These are phyloP conservation scores for Chamaea fasciata DNA, from an alignment of 2,113 vertebrate genomes.

Conservation along the genomic window DNA sequence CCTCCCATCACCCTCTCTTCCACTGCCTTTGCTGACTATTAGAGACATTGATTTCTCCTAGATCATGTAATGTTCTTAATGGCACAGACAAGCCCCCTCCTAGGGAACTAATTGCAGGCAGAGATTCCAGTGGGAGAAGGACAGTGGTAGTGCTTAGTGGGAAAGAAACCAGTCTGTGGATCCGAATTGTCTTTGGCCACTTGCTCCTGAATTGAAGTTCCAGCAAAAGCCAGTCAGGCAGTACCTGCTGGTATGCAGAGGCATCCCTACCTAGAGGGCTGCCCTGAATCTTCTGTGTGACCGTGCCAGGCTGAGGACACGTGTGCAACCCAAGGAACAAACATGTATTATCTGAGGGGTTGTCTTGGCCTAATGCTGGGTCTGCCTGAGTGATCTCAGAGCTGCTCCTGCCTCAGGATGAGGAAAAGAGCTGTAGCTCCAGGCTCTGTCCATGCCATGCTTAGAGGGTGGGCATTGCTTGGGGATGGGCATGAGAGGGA, in stretches of 20 bases:
- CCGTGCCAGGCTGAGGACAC: not conserved
- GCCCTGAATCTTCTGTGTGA: not conserved
- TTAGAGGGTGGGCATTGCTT: fast-evolving
- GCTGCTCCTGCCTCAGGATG: not conserved
- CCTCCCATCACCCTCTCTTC: not conserved
- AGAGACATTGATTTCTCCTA: constrained; percentile 67
- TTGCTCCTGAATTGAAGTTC: not conserved
- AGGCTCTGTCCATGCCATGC: not conserved
- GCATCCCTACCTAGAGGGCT: not conserved
- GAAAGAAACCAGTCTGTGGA: not conserved
- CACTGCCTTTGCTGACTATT: constrained; percentile 49
- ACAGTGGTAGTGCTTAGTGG: not conserved
- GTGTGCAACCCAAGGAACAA: not conserved
- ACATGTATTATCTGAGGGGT: not conserved
- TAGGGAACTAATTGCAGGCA: constrained; percentile 58
- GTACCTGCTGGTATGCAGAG: not conserved
- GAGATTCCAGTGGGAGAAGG: constrained; percentile 33
- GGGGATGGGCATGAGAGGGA: not conserved
- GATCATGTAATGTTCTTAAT: constrained; percentile 60
- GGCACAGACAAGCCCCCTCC: constrained; percentile 40
- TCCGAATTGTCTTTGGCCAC: not conserved
- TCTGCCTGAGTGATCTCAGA: not conserved
- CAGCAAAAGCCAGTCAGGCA: not conserved
- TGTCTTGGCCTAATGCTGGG: not conserved
- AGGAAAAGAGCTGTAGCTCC: not conserved